Conservation (phyloP, 2,797 vertebrate species). For the Tangara arthus region DNA sequence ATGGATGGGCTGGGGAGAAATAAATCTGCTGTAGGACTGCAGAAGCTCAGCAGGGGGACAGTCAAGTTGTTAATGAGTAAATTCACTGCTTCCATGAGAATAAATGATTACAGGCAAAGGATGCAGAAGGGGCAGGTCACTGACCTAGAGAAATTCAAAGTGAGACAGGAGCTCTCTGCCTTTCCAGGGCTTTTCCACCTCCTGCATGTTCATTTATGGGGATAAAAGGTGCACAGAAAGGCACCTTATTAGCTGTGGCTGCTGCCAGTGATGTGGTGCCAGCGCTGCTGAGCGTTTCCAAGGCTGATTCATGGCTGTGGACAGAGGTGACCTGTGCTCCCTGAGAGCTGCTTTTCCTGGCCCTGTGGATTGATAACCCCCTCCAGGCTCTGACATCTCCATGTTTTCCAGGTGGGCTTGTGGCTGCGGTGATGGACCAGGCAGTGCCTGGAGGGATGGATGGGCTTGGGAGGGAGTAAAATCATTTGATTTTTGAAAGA, state of each 20-base stretch:
- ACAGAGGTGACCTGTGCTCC: not conserved
- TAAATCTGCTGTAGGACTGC: not conserved
- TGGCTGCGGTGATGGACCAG: not conserved
- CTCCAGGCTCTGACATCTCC: not conserved
- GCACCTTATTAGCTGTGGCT: not conserved
- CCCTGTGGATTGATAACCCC: not conserved
- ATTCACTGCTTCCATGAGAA: not conserved
- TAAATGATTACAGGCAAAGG: constrained; percentile 11
- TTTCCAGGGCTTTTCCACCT: not conserved
- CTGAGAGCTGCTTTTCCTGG: not conserved
- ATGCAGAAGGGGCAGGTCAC: not conserved
- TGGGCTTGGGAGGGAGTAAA: not conserved
- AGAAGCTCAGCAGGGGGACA: not conserved
- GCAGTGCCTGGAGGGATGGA: too few species aligned
- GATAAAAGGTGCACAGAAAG: not conserved
- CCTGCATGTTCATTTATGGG: not conserved
- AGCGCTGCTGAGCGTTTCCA: fast-evolving
- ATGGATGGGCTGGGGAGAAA: not conserved
- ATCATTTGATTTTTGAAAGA: not conserved
- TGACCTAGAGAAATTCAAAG: not conserved
- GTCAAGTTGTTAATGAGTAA: constrained; percentile 29
- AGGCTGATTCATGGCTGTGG: fast-evolving
- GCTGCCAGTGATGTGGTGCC: not conserved
- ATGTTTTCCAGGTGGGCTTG: not conserved
- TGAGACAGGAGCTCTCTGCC: not conserved